Percentiles rank a stretch among this genome's conserved stretches.
Evolutionary conservation across 2,113 vertebrate genomes (phyloP).

Genomic region (Salvelinus namaycush): DNA sequence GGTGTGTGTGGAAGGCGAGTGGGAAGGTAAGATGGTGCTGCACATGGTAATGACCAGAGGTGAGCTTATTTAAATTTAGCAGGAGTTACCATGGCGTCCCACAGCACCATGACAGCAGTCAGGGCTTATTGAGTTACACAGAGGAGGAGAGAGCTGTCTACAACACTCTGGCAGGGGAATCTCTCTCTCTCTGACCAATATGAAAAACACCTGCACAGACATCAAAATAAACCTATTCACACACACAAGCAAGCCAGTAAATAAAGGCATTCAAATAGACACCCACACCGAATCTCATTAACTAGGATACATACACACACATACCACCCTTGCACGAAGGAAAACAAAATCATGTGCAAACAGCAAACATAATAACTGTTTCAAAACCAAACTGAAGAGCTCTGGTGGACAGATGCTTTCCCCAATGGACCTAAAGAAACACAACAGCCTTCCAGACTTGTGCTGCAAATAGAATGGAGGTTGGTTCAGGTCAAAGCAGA

Average conservation of each 20-base stretch:
- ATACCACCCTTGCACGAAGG: too few relatives aligned
- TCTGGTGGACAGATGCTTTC: conserved; percentile 34
- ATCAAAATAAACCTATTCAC: conserved; percentile 31
- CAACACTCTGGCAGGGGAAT: conserved; percentile 8
- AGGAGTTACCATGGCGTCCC: conserved; percentile 63
- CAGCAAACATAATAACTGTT: background rate
- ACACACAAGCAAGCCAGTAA: conserved; percentile 29
- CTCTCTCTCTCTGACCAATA: background rate
- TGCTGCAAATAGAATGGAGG: conserved; percentile 31
- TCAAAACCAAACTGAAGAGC: conserved; percentile 41
- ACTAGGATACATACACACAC: conserved; percentile 8
- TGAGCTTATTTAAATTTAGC: conserved; percentile 75
- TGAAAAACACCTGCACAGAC: conserved; percentile 1
- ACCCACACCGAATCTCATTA: background rate
- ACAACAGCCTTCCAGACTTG: conserved; percentile 37
- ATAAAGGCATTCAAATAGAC: conserved; percentile 52
- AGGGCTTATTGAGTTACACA: conserved; percentile 69
- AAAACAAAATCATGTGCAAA: background rate
- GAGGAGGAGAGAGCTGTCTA: conserved; percentile 71
- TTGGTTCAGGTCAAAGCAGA: conserved; percentile 8
- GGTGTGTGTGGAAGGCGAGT: conserved; percentile 31
- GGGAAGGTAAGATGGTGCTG: conserved; percentile 44
- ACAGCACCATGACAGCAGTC: conserved; percentile 77
- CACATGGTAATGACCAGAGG: conserved; percentile 58
- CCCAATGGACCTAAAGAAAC: conserved; percentile 42